Evolutionary conservation across 1,140 invertebrate genomes (phyloP), one percentile per base, ranked within the genome.

Genomic region (Myzus persicae): DNA sequence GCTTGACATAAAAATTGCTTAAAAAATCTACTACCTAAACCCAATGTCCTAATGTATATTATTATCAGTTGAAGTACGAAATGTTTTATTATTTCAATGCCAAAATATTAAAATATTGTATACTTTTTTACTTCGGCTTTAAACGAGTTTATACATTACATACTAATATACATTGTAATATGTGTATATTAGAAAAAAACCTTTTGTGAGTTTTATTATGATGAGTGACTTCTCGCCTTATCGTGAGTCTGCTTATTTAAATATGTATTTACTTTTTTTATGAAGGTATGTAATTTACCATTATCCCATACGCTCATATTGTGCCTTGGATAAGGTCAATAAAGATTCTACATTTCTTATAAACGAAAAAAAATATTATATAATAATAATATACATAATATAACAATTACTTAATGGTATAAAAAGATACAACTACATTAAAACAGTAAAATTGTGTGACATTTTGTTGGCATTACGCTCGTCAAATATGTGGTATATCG

Each of bases 391-490:
- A 18, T 0, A n/a, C 14, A n/a, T 14, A 4, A 51, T 48, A 14
- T 48, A 48, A 31, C 14, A n/a, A n/a, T 67, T n/a, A 67, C 31
- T 67, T 67, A n/a, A 67, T n/a, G 11, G 4, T n/a, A n/a, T 40
- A 7, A 40, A 82, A 40, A 8, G 18, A 82, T 82, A 22, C 18
- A 40, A 20, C 48, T 22, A 46, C 44, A 36, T 36, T 48, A 7
- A 46, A 51, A 88, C 11, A 48, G 48, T 89, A 26, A 59, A 59
- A 90, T 31, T 14, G 24, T 59, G 38, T 42, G 54, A 90, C 54
- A 20, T 90, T 67, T 67, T 42, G 36, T 93, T 93, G 91, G 46
- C 81, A 51, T 22, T 91, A 46, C 14, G 36, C 20, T n/a, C 42
- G 54, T 76, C 18, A n/a, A 91, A 91, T 67, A 91, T 90, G 31